Evolutionary conservation across 1,140 invertebrate species (phyloP), one percentile per base, ranked within the genome.

Genomic region (Drosophila bifasciata): DNA sequence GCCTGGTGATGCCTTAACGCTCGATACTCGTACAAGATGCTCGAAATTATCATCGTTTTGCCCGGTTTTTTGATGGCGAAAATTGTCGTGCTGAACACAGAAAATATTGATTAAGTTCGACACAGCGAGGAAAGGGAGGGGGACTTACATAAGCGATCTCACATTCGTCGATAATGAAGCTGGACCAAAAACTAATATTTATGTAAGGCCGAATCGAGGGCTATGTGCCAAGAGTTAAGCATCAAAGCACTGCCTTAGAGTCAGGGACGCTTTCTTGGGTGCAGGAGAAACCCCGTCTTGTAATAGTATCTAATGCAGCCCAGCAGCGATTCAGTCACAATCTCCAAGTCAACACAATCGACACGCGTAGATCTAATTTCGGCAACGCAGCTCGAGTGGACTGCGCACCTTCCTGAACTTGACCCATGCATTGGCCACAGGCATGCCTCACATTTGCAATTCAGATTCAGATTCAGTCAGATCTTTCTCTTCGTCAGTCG

Each of bases 61-160:
- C 55, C 55, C 58, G 59, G 70, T 73, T 73, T 51, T 25, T 36
- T 44, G 32, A 74, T 74, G 59, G 70, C 60, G 52, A 64, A 74
- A 74, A 73, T 69, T 68, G 63, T 68, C 66, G 63, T 69, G 71
- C 28, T 51, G 32, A 19, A 51, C 36, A 19, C 23, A 41, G 60
- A 70, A 84, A 52, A 79, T 79, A 70, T 86, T 86, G 69, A 85
- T 85, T 85, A 73, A 76, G 49, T 70, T 41, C 64, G 41, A 46
- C 19, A 15, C 19, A 3, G 1, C 4, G 3, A 21, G 19, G 19
- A 21, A 19, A 48, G 16, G 36, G 51, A 17, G 67, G 28, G 44
- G 44, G 25, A 36, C 39, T 75, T 75, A 74, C 70, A 64, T 74
- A 70, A 70, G 21, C 11, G 16, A 41, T 16, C 61, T 25, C 50